Base-by-base conservation (phyloP, 2,113 vertebrate genomes). In the Tachuris rubrigastra region DNA sequence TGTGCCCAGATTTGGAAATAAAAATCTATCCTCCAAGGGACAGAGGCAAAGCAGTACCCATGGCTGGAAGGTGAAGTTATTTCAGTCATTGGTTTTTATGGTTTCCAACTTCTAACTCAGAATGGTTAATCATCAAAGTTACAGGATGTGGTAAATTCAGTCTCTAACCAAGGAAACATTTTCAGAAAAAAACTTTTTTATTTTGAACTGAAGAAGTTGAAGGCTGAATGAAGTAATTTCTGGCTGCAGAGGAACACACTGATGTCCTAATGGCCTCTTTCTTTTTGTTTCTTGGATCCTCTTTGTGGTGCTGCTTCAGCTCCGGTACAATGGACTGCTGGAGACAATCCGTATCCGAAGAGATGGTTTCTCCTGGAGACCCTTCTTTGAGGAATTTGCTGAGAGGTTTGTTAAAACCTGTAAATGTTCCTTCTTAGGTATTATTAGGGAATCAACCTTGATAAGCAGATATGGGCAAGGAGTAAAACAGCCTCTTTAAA, bases 291-390 rank as follows among this genome's bases (percentile, higher is more conserved):
- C 52, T 92, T 10, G 77, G 24, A 66, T 56, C 12, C 5, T 75
- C 60, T 85, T 63, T 85, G 39, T 90, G 71, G 10, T 91, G 67
- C 65, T 74, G 21, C 67, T 84, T 87, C 88, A 98, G 98, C 97
- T 98, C 19, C 92, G 94, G 17, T 98, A 98, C 94, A 98, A 98
- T 4, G 98, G 98, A 35, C 83, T 98, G 55, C 93, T 98, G 91
- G 98, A 98, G 93, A 98, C 98, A 23, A 97, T 98, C 75, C 96
- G 97, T 50, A 98, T 98, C 94, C 97, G 98, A 73, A 98, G 96
- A 95, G 97, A 98, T 24, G 98, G 98, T 42, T 98, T 98, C 91
- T 98, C 98, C 30, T 98, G 98, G 98, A 96, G 98, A 86, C 98
- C 98, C 2, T 93, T 94, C 14, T 98, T 98, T 94, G 95, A 96